A percentile compares a stretch with the other conserved stretches of the same genome.
Conservation (phyloP, 2,797 vertebrate genomes). For the Etheostoma nigrum region DNA sequence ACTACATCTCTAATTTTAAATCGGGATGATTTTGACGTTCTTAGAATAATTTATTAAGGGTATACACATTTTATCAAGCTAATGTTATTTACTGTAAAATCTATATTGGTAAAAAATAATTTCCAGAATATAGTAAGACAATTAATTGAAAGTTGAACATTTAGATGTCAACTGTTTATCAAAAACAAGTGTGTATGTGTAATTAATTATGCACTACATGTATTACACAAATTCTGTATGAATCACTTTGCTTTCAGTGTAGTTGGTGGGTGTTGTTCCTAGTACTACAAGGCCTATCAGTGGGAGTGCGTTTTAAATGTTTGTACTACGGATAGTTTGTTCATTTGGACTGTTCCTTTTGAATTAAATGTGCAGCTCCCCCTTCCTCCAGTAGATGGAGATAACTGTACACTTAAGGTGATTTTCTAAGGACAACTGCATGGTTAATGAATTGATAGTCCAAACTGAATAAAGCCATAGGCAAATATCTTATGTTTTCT, state of each 20-base stretch:
- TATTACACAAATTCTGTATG: neutral
- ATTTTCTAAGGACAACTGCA: too few species aligned
- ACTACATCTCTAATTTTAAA: neutral
- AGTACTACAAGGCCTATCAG: neutral
- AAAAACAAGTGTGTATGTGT: too few species aligned
- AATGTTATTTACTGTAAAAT: neutral
- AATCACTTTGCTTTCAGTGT: neutral
- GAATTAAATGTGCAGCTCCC: conserved; percentile 1
- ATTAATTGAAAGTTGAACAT: neutral
- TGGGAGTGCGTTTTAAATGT: neutral
- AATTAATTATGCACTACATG: neutral
- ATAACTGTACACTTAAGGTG: conserved; percentile 15
- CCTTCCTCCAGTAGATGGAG: conserved; percentile 69
- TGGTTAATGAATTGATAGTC: neutral
- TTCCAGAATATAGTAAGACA: neutral
- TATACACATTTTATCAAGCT: neutral
- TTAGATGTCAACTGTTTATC: too few species aligned
- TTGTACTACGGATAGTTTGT: rapidly evolving
- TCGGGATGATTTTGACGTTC: too few species aligned
- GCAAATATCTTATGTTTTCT: neutral
- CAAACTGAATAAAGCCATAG: neutral
- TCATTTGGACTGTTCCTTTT: neutral
- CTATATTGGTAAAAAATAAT: neutral
- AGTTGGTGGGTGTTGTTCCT: neutral
- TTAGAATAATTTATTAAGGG: neutral